phyloP scores from a whole-genome alignment of 2,113 vertebrate genomes.

The Sterna hirundo region DNA sequence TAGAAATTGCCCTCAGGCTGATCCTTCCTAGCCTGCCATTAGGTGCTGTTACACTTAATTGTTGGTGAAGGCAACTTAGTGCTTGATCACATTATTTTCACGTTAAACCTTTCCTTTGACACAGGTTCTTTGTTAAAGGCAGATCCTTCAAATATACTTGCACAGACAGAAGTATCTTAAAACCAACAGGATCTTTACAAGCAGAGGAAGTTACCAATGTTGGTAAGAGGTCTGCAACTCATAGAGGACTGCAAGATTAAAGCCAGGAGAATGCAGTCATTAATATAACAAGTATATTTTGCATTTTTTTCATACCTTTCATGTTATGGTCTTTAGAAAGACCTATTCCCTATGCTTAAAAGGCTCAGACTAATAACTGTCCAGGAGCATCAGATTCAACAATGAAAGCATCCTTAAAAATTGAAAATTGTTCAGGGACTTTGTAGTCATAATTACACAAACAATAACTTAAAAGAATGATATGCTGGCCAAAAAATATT shows the following conservation, averaged over 20 bases:
- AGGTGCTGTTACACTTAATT: slow-evolving; percentile 31
- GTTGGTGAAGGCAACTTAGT: not conserved
- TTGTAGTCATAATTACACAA: not conserved
- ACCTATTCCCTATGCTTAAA: not conserved
- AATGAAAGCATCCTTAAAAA: not conserved
- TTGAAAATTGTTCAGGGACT: not conserved
- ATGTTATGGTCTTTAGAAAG: not conserved
- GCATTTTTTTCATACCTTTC: not conserved
- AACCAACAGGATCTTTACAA: not conserved
- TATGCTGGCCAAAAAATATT: not conserved
- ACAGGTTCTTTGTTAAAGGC: not conserved
- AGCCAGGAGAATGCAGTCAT: not conserved
- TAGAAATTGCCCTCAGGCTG: slow-evolving; percentile 21
- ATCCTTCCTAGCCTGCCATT: not conserved
- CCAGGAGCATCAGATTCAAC: not conserved
- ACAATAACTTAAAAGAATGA: not conserved
- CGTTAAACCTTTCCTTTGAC: not conserved
- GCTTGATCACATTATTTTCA: not conserved
- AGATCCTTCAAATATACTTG: not conserved
- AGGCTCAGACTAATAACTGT: not conserved
- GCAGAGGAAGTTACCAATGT: not conserved
- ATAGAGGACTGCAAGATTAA: not conserved
- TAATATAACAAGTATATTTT: not conserved
- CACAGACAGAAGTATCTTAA: not conserved
- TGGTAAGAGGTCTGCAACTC: not conserved